Evolutionary conservation across 2,888 invertebrate genomes (phyloP), one percentile per base, ranked within the genome.

Genomic region (Spicauda simplicius): DNA sequence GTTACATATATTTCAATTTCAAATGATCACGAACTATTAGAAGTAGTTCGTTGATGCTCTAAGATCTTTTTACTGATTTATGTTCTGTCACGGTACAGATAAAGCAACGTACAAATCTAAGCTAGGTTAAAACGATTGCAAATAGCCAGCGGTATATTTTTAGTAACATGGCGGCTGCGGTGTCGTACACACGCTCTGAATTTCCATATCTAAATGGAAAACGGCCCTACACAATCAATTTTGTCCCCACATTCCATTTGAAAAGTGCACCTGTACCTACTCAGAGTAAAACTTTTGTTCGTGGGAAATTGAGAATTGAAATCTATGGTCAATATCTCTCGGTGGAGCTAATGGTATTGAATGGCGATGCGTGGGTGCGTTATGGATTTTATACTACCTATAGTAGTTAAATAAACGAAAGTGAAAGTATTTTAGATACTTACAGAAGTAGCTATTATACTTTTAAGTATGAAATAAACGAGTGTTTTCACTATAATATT

Each of bases 131-230:
- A 45, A 64, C 56, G 20, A 61, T 56, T 18, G 48, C 63, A 71
- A 71, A 78, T 75, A 77, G 76, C 69, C 58, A 70, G 70, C 72
- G 71, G 74, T 25, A 25, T 80, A 81, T 85, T 85, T 84, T 81
- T 79, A 77, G 79, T 82, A 77, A 80, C 80, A 78, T 77, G 81
- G 75, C 72, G 73, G 77, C 71, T 72, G 72, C 74, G 78, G 78
- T 85, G 86, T 87, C 86, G 85, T 85, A 85, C 85, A 86, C 85
- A 85, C 79, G 76, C 82, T 76, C 77, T 74, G 78, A 84, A 91
- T 91, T 90, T 88, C 90, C 91, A 91, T 91, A 91, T 90, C 88
- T 88, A 90, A 91, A 91, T 91, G 91, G 90, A 86, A 91, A 90
- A 88, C 86, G 84, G 87, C 80, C 85, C 86, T 84, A 81, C 80